phyloP scores from a whole-genome alignment of 2,797 vertebrate species.

The Malacoctenus gilli region DNA sequence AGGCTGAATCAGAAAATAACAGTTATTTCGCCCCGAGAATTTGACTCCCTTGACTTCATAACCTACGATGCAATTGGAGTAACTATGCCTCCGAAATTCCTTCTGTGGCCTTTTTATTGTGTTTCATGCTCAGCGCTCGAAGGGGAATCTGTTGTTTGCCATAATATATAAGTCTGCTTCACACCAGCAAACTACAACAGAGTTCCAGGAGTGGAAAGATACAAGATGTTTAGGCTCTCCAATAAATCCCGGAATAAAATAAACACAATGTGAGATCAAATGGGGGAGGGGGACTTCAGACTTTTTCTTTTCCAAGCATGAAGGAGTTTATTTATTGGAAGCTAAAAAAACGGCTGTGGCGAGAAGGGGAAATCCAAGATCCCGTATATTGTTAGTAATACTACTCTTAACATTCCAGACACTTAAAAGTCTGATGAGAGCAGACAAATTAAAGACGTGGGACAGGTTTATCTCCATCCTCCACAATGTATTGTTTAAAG shows the following conservation, averaged over 20 bases:
- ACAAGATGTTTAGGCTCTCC: neutral
- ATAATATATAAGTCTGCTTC: neutral
- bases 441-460: too few species aligned
- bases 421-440: too few species aligned
- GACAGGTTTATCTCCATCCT: too few species aligned
- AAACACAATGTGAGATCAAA: neutral
- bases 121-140: neutral
- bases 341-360: neutral
- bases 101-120: neutral
- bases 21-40: conserved; percentile 33
- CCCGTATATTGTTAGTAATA: too few species aligned
- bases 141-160: conserved; percentile 2
- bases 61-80: too few species aligned
- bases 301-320: neutral
- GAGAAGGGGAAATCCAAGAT: neutral
- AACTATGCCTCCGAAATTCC: neutral
- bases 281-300: neutral
- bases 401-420: too few species aligned
- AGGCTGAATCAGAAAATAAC: conserved; percentile 7
- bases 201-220: neutral
- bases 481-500: too few species aligned
- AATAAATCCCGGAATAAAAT: conserved; percentile 14
- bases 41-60: conserved; percentile 9
- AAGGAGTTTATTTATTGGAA: conserved; percentile 18
- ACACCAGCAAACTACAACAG: neutral